Evolutionary conservation across 1,140 invertebrate genomes (phyloP).

Genomic region (Melanaphis sacchari): DNA sequence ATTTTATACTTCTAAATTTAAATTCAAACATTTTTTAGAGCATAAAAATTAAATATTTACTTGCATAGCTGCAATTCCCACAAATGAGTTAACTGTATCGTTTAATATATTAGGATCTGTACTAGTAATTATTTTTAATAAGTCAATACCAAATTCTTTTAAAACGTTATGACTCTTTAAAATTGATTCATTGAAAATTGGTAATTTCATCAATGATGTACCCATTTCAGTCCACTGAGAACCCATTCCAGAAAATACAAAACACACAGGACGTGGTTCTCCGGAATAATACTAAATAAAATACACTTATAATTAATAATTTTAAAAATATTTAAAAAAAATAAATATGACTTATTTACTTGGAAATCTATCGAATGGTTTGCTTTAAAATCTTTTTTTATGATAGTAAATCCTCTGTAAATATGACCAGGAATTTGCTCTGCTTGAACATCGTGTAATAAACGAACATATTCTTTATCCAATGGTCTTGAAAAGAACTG

Average conservation of each 20-base stretch:
- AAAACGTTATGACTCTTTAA: slow-evolving; percentile 76
- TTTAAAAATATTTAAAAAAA: slow-evolving; percentile 7
- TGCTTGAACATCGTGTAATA: slow-evolving; percentile 62
- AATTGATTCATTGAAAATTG: slow-evolving; percentile 77
- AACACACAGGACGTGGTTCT: slow-evolving; percentile 77
- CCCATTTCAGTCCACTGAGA: slow-evolving; percentile 89
- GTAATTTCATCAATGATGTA: slow-evolving; percentile 72
- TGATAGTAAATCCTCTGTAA: slow-evolving; percentile 66
- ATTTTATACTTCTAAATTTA: not conserved
- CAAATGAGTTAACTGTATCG: slow-evolving; percentile 86
- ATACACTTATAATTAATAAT: not conserved
- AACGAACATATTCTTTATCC: slow-evolving; percentile 62
- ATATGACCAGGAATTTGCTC: slow-evolving; percentile 64
- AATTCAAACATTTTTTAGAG: not conserved
- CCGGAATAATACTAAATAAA: slow-evolving; percentile 69
- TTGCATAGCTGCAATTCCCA: slow-evolving; percentile 87
- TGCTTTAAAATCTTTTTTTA: slow-evolving; percentile 60
- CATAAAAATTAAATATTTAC: slow-evolving; percentile 63
- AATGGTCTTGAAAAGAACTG: slow-evolving; percentile 61
- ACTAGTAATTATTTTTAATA: slow-evolving; percentile 80
- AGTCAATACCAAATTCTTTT: slow-evolving; percentile 76
- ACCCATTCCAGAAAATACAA: slow-evolving; percentile 91
- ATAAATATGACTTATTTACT: not conserved
- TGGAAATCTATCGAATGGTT: not conserved
- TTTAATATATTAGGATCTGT: slow-evolving; percentile 78